Evolutionary conservation across 2,113 vertebrate genomes (phyloP).

Genomic region (Pholis gunnellus): DNA sequence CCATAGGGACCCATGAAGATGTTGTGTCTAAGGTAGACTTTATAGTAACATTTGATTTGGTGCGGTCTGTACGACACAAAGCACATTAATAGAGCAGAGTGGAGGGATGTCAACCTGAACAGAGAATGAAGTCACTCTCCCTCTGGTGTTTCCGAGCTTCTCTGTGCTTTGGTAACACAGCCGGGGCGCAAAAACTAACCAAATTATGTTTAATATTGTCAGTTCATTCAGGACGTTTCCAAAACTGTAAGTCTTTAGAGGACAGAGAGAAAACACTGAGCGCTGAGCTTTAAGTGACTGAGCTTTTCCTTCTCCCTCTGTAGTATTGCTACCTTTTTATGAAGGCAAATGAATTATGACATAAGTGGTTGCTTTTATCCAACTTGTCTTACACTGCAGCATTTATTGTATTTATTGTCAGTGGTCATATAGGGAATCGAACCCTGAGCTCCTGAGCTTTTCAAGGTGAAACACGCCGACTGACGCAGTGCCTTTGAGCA

Average conservation of each 20-base stretch:
- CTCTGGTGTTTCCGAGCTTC: not conserved
- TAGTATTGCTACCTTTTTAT: not conserved
- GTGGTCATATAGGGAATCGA: not conserved
- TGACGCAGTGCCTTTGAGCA: constrained; percentile 42
- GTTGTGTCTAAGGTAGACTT: not conserved
- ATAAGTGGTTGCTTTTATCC: not conserved
- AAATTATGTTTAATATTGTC: not conserved
- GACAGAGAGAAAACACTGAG: not conserved
- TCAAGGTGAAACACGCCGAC: not conserved
- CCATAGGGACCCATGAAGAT: not conserved
- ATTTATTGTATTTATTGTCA: not conserved
- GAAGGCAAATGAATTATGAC: not conserved
- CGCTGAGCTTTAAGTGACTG: not conserved
- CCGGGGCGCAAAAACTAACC: not conserved
- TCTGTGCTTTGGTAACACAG: too few relatives aligned
- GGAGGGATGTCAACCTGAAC: not conserved
- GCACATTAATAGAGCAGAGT: not conserved
- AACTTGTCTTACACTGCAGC: not conserved
- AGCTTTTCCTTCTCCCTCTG: not conserved
- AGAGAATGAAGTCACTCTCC: too few relatives aligned
- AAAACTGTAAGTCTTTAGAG: not conserved
- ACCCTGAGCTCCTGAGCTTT: not conserved
- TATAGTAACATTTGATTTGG: not conserved
- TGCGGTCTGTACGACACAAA: not conserved
- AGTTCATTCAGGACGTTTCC: not conserved